These are phyloP conservation scores for Drosophila parabipectinata DNA, from an alignment of 1,140 invertebrate species.

Conservation along the genomic window DNA sequence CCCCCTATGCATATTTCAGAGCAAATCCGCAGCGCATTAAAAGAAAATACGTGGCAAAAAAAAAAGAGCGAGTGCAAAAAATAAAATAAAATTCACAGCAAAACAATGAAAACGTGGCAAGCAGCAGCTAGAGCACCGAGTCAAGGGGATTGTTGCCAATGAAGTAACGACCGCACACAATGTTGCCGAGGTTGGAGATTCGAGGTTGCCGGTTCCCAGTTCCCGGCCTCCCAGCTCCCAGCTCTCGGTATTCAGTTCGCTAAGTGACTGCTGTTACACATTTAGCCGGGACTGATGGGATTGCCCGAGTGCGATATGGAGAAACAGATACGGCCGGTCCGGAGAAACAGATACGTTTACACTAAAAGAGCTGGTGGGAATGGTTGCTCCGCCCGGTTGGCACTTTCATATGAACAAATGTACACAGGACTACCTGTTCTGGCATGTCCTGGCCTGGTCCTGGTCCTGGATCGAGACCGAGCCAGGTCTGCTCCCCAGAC, in stretches of 20 bases:
- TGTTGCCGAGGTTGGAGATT: conserved; percentile 6
- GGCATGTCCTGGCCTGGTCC: conserved; percentile 26
- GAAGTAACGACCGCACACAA: conserved; percentile 71
- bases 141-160: conserved; percentile 76
- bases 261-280: conserved; percentile 78
- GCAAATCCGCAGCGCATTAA: conserved; percentile 81
- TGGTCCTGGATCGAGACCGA: not conserved
- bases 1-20: conserved; percentile 64
- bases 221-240: not conserved
- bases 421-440: conserved; percentile 43
- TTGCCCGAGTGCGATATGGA: conserved; percentile 64
- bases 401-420: conserved; percentile 72
- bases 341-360: conserved; percentile 30
- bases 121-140: conserved; percentile 26
- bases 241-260: conserved; percentile 24
- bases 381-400: conserved; percentile 23
- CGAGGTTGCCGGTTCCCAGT: conserved; percentile 2
- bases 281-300: conserved; percentile 69
- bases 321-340: conserved; percentile 47
- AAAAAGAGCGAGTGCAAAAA: conserved; percentile 32
- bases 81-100: conserved; percentile 60
- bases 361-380: conserved; percentile 20
- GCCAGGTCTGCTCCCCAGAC: conserved; percentile 55
- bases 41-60: conserved; percentile 78
- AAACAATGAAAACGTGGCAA: conserved; percentile 67